These are phyloP conservation scores for Saguinus imperator DNA, from an alignment of 2,113 vertebrate species.

Conservation along the genomic window DNA sequence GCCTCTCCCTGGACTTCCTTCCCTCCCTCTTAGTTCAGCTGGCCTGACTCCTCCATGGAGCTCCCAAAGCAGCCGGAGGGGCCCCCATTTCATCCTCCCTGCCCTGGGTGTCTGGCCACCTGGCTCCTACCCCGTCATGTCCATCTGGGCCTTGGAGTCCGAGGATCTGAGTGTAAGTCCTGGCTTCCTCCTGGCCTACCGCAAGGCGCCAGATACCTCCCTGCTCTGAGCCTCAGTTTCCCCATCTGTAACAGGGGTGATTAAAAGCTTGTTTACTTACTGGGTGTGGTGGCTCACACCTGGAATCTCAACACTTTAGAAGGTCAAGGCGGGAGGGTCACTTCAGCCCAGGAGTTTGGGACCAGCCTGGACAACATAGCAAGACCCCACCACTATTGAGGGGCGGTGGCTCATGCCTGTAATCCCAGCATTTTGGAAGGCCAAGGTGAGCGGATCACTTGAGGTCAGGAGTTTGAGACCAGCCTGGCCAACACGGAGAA, in stretches of 20 bases:
- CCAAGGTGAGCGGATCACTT: no score
- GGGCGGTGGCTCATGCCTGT: no score
- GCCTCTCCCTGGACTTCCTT: not conserved
- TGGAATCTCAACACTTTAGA: no score
- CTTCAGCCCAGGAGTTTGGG: no score
- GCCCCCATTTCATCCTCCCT: not conserved
- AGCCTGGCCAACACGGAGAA: no score
- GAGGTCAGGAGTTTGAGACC: no score
- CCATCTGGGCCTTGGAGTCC: not conserved
- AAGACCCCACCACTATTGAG: no score
- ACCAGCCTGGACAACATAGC: no score
- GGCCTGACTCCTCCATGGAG: not conserved
- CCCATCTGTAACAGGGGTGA: not conserved
- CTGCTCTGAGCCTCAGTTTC: not conserved
- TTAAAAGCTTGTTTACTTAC: not conserved
- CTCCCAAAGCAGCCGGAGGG: not conserved
- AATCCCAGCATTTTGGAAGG: no score
- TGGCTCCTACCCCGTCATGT: not conserved
- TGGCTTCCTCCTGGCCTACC: not conserved
- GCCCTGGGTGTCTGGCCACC: not conserved
- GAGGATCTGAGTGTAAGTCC: not conserved
- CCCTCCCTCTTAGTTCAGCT: not conserved
- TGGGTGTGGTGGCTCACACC: no score
- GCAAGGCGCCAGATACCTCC: not conserved
- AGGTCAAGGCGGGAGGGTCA: no score